Evolutionary conservation across 1,140 invertebrate species (phyloP), one percentile per base, ranked within the genome.

Genomic region (Lordiphosa collinella): DNA sequence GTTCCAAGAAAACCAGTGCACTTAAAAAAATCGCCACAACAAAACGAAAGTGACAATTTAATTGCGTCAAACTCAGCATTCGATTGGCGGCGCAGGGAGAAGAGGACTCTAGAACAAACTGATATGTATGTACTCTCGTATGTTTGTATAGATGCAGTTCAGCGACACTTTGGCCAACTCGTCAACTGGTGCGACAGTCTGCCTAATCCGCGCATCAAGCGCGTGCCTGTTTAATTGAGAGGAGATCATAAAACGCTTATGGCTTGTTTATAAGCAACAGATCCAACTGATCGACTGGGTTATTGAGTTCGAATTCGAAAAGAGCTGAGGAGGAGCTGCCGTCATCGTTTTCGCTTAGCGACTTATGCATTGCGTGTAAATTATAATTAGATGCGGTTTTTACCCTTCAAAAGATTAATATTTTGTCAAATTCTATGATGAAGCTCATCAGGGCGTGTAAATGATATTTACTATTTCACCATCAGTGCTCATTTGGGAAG

Each of bases 11-110:
- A 84, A 82, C 78, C 78, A 85, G 78, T 85, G 73, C 79, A 84
- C 72, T 84, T 82, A 63, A 50, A 6, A 59, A 80, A 44, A 84
- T 65, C 60, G 78, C 51, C 57, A 61, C 68, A 69, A 78, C 78
- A 84, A 84, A 84, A 84, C 78, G 79, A 84, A 84, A 84, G 72
- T 84, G 78, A 78, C 78, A 84, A 84, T 84, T 84, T 84, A 84
- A 84, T 84, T 84, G 78, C 78, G 78, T 84, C 78, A 85, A 84
- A 85, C 78, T 79, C 78, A 70, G 73, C 73, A 59, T 85, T 84
- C 79, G 79, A 84, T 84, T 84, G 79, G 79, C 72, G 70, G 78
- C 79, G 68, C 35, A 41, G 57, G 41, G 43, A 6, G 22, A 10
- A 40, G 29, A 52, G 35, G 6, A 49, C 16, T 43, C 11, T 7